Evolutionary conservation across 2,888 invertebrate species (phyloP), one percentile per base, ranked within the genome.

Genomic region (Chrysolina americana): DNA sequence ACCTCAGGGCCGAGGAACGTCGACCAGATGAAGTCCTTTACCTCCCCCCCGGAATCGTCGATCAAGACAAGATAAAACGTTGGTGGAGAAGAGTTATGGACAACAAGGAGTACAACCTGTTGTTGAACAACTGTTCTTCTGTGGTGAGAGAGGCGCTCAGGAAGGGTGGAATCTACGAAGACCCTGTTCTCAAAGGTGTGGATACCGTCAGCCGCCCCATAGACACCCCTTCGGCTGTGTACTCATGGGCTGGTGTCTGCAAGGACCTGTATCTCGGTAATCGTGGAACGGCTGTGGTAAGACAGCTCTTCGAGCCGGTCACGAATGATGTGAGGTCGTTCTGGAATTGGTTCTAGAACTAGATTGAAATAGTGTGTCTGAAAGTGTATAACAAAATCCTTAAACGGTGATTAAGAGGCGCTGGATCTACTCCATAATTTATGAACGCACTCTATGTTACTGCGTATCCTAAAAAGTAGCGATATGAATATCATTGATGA

Each of bases 191-290:
- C 28, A 59, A 15, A 28, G 59, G 59, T 28, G 15, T 59, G 5
- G 59, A 59, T n/a, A n/a, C n/a, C 13, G 28, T 28, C 2, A 13
- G 15, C 10, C 59, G 59, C 2, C 59, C 59, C 1, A 23, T 59
- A 59, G 59, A 59, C 23, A 59, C 59, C 23, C 59, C 59, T n/a
- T 59, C 59, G n/a, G 23, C 59, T 5, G 59, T 59, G 13, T 59
- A 17, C 15, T 28, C 59, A 5, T 59, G 59, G 59, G 59, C 59
- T 6, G 59, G 59, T 5, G 59, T 23, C 8, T 59, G 59, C 28
- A 59, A 59, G 28, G 59, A 59, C 15, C 59, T 59, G 9, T 59
- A 59, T 28, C 36, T 23, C 4, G 59, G 28, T 6, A 59, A 28
- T 15, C 59, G 19, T 28, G 59, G 3, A 10, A 13, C 15, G 0